phyloP scores from a whole-genome alignment of 2,113 vertebrate genomes.

The Anhinga rufa region DNA sequence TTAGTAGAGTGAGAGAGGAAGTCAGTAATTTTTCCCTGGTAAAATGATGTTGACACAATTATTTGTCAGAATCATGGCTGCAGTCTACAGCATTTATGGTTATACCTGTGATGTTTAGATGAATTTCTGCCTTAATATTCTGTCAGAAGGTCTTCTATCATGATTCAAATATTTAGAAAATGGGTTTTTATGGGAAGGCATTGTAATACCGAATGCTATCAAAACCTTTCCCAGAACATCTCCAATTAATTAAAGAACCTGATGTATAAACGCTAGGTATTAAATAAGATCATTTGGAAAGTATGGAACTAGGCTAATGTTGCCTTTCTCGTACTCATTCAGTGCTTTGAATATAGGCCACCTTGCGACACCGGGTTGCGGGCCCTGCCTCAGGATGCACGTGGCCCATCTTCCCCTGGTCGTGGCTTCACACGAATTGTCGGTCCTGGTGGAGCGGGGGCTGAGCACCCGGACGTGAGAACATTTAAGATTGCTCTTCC shows the following conservation, averaged over 20 bases:
- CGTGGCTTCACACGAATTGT: background rate
- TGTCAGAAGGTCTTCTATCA: conserved; percentile 33
- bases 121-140: conserved; percentile 52
- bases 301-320: background rate
- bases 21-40: conserved; percentile 12
- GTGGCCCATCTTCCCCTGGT: fast-evolving
- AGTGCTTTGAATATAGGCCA: background rate
- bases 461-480: background rate
- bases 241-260: conserved; percentile 1
- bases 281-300: background rate
- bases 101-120: conserved; percentile 34
- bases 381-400: background rate
- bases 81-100: conserved; percentile 27
- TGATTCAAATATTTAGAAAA: conserved; percentile 52
- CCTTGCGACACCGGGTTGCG: background rate
- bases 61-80: conserved; percentile 32
- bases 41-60: conserved; percentile 32
- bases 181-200: conserved; percentile 16
- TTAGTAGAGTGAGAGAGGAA: background rate
- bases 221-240: conserved; percentile 10
- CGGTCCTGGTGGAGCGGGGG: background rate
- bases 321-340: background rate
- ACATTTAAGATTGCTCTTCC: background rate
- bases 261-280: background rate
- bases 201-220: background rate